phyloP scores from a whole-genome alignment of 2,113 vertebrate genomes.

The Lipophrys pholis region DNA sequence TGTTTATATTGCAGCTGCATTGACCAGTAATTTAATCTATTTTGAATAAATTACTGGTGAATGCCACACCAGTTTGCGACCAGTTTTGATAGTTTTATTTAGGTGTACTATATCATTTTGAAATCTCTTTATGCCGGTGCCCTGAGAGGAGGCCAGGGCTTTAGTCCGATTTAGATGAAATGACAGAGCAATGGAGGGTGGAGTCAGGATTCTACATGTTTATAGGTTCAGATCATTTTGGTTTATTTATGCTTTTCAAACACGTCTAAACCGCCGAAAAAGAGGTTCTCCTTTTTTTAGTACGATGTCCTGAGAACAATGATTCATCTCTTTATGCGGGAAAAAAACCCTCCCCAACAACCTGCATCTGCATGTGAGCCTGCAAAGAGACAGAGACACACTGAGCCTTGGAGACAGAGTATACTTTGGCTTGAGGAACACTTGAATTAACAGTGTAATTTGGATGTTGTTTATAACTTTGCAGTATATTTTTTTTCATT shows the following conservation, averaged over 20 bases:
- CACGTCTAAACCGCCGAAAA: conserved; percentile 63
- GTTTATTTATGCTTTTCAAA: conserved; percentile 73
- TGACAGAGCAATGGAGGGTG: conserved; percentile 80
- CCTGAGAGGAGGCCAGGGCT: conserved; percentile 56
- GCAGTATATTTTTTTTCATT: conserved; percentile 50
- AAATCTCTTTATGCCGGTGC: conserved; percentile 67
- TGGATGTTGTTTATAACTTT: conserved; percentile 69
- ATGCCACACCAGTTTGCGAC: conserved; percentile 23
- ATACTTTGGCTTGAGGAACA: conserved; percentile 54
- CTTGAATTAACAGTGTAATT: conserved; percentile 63
- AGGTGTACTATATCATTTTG: conserved; percentile 57
- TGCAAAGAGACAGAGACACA: conserved; percentile 14
- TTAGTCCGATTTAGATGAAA: conserved; percentile 77
- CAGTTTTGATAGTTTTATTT: conserved; percentile 50
- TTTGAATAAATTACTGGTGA: conserved; percentile 25
- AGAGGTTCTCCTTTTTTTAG: conserved; percentile 53
- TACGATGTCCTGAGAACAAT: conserved; percentile 46
- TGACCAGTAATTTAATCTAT: conserved; percentile 5
- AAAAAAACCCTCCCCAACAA: conserved; percentile 46
- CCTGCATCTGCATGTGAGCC: conserved; percentile 46
- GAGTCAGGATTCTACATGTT: conserved; percentile 74
- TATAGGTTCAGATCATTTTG: conserved; percentile 72
- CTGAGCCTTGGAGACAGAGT: conserved; percentile 42
- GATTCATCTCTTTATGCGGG: conserved; percentile 50
- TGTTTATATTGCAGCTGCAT: not conserved